Evolutionary conservation across 1,140 invertebrate species (phyloP).

Genomic region (Lepidotrigona ventralis): DNA sequence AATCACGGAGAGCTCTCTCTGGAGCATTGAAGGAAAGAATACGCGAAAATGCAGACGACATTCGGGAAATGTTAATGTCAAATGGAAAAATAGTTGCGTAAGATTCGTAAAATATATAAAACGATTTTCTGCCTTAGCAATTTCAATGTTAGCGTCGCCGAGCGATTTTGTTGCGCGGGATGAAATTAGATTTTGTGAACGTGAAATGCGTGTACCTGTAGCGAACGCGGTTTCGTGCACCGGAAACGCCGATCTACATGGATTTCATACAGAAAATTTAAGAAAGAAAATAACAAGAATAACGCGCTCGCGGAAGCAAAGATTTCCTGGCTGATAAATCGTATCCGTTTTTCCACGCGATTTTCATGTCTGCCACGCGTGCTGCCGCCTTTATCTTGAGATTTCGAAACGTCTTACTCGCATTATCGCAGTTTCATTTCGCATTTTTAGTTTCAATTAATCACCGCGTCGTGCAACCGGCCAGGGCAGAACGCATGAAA

Average conservation of each 20-base stretch:
- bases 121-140: too few relatives aligned
- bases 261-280: neutral
- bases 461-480: neutral
- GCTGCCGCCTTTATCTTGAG: neutral
- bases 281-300: neutral
- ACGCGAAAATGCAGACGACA: neutral
- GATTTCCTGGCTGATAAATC: neutral
- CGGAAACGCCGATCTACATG: neutral
- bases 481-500: neutral
- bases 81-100: neutral
- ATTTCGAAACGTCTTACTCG: neutral
- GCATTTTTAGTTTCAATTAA: neutral
- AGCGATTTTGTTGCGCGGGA: neutral
- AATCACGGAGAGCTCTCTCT: neutral
- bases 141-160: neutral
- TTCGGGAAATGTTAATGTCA: neutral
- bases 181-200: neutral
- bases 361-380: neutral
- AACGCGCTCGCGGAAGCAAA: neutral
- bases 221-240: neutral
- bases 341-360: neutral
- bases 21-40: neutral
- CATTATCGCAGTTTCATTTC: neutral
- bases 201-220: neutral
- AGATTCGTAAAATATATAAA: neutral